Conservation (phyloP, 2,797 vertebrate genomes). For the Epinephelus coioides region DNA sequence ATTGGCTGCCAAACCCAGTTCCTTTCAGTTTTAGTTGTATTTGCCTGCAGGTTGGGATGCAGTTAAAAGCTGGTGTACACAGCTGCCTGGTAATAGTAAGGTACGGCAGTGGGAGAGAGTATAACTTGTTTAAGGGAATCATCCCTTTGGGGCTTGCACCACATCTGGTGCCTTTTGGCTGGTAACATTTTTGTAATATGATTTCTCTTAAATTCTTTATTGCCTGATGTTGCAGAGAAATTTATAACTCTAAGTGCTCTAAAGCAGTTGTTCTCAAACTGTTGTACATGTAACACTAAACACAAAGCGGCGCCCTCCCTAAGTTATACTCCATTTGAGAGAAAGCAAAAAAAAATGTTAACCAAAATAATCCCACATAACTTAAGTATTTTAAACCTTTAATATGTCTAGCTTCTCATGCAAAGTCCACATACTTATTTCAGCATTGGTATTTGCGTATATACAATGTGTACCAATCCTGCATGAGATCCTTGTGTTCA, state of each 20-base stretch:
- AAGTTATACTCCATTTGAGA: neutral
- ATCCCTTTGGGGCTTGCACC: constrained; percentile 55
- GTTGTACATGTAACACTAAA: constrained; percentile 9
- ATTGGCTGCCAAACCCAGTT: constrained; percentile 53
- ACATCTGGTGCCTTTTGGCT: constrained; percentile 61
- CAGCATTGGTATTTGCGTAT: neutral
- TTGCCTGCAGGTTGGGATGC: constrained; percentile 53
- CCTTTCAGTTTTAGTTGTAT: constrained; percentile 38
- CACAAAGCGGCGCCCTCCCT: neutral
- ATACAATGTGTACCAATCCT: neutral
- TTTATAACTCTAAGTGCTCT: neutral
- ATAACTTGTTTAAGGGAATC: constrained; percentile 54
- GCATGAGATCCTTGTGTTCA: neutral
- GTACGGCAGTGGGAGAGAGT: constrained; percentile 29
- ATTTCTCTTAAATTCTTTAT: constrained; percentile 50
- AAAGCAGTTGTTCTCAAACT: constrained; percentile 23
- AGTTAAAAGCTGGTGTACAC: constrained; percentile 53
- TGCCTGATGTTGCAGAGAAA: constrained; percentile 35
- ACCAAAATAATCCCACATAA: neutral
- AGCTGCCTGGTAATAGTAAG: constrained; percentile 49
- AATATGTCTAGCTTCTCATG: too few relatives aligned
- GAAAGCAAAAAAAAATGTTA: neutral
- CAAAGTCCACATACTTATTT: too few relatives aligned
- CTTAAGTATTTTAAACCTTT: neutral
- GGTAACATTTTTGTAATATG: constrained; percentile 23